phyloP scores from a whole-genome alignment of 2,888 invertebrate species.

The Erebia epiphron region DNA sequence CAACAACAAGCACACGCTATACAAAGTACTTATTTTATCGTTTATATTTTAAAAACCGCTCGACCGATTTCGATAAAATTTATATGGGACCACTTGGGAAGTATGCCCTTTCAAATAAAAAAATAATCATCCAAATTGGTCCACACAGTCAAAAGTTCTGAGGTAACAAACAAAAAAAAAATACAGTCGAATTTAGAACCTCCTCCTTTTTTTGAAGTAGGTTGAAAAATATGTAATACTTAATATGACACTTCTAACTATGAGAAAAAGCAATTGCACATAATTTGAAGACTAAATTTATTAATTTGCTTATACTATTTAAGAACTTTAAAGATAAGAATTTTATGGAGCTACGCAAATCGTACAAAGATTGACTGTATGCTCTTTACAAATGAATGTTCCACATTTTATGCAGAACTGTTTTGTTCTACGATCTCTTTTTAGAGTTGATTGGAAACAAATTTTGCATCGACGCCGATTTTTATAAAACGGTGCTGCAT shows the following conservation, averaged over 20 bases:
- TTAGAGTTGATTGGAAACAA: conserved; percentile 57
- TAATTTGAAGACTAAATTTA: background rate
- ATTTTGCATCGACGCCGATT: conserved; percentile 61
- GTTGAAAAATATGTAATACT: background rate
- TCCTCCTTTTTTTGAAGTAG: too few species aligned
- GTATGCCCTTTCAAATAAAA: too few species aligned
- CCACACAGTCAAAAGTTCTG: too few species aligned
- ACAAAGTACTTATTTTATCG: too few species aligned
- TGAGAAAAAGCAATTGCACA: background rate
- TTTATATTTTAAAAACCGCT: too few species aligned
- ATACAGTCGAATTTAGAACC: too few species aligned
- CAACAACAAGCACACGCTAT: too few species aligned
- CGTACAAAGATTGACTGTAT: conserved; percentile 61
- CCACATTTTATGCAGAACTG: conserved; percentile 65
- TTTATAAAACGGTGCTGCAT: conserved; percentile 41
- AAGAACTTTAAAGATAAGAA: background rate
- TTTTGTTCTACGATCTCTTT: conserved; percentile 66
- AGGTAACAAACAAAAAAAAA: too few species aligned
- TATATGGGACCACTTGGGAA: too few species aligned
- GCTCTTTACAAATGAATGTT: conserved; percentile 68
- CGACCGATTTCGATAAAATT: too few species aligned
- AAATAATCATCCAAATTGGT: too few species aligned
- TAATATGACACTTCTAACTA: conserved; percentile 6
- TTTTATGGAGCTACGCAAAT: conserved; percentile 49
- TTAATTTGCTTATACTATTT: background rate